Base-by-base conservation (phyloP, 2,797 vertebrate species). In the Podarcis lilfordi region DNA sequence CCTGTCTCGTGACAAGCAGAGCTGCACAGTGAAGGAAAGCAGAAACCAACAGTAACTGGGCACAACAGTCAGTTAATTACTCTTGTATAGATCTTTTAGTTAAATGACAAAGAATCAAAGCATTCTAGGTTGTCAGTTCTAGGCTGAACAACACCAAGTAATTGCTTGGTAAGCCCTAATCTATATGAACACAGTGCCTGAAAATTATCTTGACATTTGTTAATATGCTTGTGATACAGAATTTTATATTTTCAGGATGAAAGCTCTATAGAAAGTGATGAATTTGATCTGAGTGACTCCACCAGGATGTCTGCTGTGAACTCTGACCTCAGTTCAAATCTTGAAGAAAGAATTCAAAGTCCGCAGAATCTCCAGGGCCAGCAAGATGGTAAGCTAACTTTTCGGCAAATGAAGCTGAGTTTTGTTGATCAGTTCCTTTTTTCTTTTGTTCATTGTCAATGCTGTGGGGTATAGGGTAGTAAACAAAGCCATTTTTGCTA, bases 231-330 rank as follows among this genome's bases (percentile, higher is more conserved):
- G 0, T 59, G 50, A 78, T 78, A 81, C 77, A 71, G 90, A 89
- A 82, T 85, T 92, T 79, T 83, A 6, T 2, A 82, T 96, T 95
- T 95, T 78, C 92, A 98, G 97, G 97, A 98, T 95, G 97, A 98
- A 95, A 98, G 97, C 91, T 98, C 97, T 78, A 97, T 98, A 95
- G 97, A 98, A 95, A 98, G 97, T 78, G 97, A 98, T 92, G 97
- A 98, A 90, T 98, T 97, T 95, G 97, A 98, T 90, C 97, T 97
- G 97, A 98, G 97, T 43, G 97, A 98, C 91, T 98, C 97, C 0
- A 98, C 97, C 40, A 96, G 97, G 91, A 97, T 98, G 97, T 98
- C 97, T 86, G 97, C 97, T 83, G 97, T 98, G 93, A 98, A 98
- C 93, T 98, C 97, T 0, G 97, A 98, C 91, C 97, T 98, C 86